Evolutionary conservation across 2,888 invertebrate species (phyloP), one percentile per base, ranked within the genome.

Genomic region (Meandrusa payeni): DNA sequence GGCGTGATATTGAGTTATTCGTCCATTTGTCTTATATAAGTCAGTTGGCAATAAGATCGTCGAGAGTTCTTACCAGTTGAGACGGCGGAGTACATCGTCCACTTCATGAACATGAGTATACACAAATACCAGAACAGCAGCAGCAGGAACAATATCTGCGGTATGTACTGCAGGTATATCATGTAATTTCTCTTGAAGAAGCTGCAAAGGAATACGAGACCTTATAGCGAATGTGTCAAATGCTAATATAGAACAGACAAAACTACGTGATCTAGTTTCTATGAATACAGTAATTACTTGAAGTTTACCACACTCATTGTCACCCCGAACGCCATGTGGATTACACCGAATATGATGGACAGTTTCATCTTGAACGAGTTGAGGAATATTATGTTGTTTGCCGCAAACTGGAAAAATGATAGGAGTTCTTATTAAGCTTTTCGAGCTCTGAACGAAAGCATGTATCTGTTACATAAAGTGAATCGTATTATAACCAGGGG

Each of bases 311-410:
- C 86, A 79, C 89, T 90, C 64, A 94, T 88, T 58, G 90, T 77
- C 56, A 94, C 90, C 52, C 93, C 94, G 73, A 93, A 92, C 59
- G 91, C 85, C 94, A 94, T 94, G 70, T 94, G 94, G 26, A 89
- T 72, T 31, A 94, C 91, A 15, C 93, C 94, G 48, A 94, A 87
- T 64, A 93, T 91, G 29, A 94, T 91, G 1, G 93, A 93, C 39
- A 93, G 75, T 70, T 92, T 91, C 93, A 93, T 94, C 79, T 94
- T 94, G 85, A 91, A 92, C 0, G 93, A 93, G 71, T 94, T 94
- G 26, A 91, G 78, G 70, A 93, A 93, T 55, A 91, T 90, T 51
- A 94, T 92, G 75, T 92, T 92, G 80, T 93, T 93, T 29, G 76
- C 50, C 20, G 89, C 88, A 33, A 88, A 76, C 89, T 89, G 81